Evolutionary conservation across 2,888 invertebrate species (phyloP).

Genomic region (Eupithecia tripunctaria): DNA sequence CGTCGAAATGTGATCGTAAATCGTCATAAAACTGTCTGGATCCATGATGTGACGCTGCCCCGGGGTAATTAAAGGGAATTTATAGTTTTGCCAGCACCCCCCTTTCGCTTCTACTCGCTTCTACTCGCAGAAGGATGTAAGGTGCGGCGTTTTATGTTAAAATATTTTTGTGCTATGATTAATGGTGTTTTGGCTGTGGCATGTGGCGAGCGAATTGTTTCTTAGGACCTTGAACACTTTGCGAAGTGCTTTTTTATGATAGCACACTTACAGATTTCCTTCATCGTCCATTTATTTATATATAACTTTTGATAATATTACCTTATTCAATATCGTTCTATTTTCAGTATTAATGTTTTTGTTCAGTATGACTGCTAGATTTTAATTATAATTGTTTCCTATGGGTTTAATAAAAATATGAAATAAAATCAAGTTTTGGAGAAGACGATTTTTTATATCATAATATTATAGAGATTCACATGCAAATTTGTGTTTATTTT

Average conservation of each 20-base stretch:
- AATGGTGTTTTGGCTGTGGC: conserved; percentile 44
- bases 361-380: not conserved
- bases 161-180: conserved; percentile 48
- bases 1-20: conserved; percentile 85
- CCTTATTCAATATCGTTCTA: not conserved
- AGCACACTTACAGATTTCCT: not conserved
- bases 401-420: not conserved
- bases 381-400: not conserved
- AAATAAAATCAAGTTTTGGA: not conserved
- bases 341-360: not conserved
- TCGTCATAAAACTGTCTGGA: conserved; percentile 90
- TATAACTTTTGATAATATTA: not conserved
- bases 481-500: not conserved
- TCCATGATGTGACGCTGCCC: conserved; percentile 89
- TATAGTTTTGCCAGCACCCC: conserved; percentile 76
- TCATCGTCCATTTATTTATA: not conserved
- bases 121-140: conserved; percentile 47
- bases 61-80: conserved; percentile 86
- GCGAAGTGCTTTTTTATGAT: not conserved
- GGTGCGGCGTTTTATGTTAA: conserved; percentile 47
- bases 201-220: conserved; percentile 33
- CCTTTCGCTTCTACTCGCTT: conserved; percentile 46
- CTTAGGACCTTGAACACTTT: conserved; percentile 9
- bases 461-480: not conserved
- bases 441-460: not conserved